phyloP scores from a whole-genome alignment of 64 coral and sea anemone genomes.

The Montipora cactus region DNA sequence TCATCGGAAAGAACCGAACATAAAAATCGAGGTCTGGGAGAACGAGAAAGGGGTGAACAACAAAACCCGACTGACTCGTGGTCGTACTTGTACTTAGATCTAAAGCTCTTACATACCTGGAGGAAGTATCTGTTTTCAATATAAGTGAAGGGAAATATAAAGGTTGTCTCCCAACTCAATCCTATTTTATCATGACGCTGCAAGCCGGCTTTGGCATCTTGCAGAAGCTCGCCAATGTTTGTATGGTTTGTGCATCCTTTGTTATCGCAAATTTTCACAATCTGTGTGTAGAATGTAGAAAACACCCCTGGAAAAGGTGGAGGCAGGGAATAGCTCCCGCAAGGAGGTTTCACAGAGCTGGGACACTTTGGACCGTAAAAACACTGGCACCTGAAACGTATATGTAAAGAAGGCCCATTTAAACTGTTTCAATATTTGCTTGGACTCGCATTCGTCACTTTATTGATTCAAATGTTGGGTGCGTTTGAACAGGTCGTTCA shows the following conservation, averaged over 20 bases:
- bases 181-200: constrained; percentile 1
- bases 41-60: too few relatives aligned
- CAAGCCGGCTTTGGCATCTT: neutral
- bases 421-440: too few relatives aligned
- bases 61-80: too few relatives aligned
- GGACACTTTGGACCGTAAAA: constrained; percentile 28
- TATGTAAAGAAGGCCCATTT: too few relatives aligned
- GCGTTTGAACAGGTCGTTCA: too few relatives aligned
- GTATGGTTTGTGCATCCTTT: neutral
- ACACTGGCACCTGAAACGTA: constrained; percentile 4
- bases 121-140: constrained; percentile 1
- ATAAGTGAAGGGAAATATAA: constrained; percentile 11
- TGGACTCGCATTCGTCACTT: too few relatives aligned
- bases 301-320: constrained; percentile 22
- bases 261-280: neutral
- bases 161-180: constrained; percentile 1
- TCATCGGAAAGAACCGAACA: too few relatives aligned
- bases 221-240: constrained; percentile 21
- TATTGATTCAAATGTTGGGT: too few relatives aligned
- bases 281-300: constrained; percentile 36
- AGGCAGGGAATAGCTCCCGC: neutral
- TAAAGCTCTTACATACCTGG: neutral
- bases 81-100: too few relatives aligned
- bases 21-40: too few relatives aligned
- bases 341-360: neutral